phyloP scores from a whole-genome alignment of 2,113 vertebrate genomes.

The Gymnogyps californianus region DNA sequence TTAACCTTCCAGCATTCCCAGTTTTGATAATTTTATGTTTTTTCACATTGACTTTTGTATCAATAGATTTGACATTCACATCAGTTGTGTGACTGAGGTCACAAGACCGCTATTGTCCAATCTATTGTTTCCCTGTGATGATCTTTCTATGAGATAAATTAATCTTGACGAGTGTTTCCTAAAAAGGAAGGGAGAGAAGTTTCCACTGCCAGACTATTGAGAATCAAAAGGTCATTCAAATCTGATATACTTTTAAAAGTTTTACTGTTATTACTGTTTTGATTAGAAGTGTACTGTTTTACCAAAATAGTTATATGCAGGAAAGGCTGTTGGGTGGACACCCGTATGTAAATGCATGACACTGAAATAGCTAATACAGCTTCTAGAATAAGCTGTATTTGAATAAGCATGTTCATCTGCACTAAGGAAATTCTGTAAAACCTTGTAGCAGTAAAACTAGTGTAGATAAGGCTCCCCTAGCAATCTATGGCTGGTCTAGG shows the following conservation, averaged over 20 bases:
- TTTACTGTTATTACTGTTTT: background rate
- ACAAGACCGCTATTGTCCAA: background rate
- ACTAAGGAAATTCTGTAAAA: background rate
- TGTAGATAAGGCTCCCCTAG: background rate
- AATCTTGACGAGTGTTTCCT: background rate
- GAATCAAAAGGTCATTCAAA: slow-evolving; percentile 50
- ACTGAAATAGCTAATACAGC: background rate
- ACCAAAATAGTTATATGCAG: slow-evolving; percentile 11
- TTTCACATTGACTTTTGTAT: background rate
- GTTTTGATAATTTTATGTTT: background rate
- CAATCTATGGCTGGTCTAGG: background rate
- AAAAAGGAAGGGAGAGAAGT: slow-evolving; percentile 34
- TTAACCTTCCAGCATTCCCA: background rate
- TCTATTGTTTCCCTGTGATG: slow-evolving; percentile 16
- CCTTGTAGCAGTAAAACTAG: background rate
- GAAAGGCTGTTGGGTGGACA: slow-evolving; percentile 9
- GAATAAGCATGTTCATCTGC: background rate
- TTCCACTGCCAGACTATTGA: slow-evolving; percentile 10
- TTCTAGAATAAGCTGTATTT: background rate
- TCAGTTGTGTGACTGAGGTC: background rate
- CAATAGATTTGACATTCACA: slow-evolving; percentile 9
- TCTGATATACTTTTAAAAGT: background rate
- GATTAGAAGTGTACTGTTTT: background rate
- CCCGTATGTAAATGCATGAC: background rate
- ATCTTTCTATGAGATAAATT: slow-evolving; percentile 36